These are phyloP conservation scores for Anoura caudifer DNA, from an alignment of 2,113 vertebrate genomes.

Conservation along the genomic window DNA sequence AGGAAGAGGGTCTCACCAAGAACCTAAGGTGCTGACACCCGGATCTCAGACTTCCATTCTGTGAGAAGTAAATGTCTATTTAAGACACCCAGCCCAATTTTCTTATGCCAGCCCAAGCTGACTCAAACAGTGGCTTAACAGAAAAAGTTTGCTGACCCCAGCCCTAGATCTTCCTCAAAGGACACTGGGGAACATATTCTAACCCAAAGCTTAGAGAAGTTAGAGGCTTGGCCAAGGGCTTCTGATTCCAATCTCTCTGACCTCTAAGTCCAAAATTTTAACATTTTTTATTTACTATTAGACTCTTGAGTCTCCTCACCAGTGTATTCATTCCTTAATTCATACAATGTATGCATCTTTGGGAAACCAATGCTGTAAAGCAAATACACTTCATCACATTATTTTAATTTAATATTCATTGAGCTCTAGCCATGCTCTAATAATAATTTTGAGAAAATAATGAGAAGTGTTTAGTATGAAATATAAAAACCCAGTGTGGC, in stretches of 20 bases:
- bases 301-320: background rate
- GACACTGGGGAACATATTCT: background rate
- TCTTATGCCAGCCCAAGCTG: background rate
- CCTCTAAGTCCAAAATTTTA: background rate
- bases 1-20: background rate
- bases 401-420: slow-evolving; percentile 31
- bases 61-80: background rate
- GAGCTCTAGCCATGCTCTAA: background rate
- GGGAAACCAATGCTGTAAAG: slow-evolving; percentile 6
- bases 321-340: background rate
- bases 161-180: background rate
- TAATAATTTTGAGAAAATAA: slow-evolving; percentile 42
- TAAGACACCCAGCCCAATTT: background rate
- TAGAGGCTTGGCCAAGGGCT: background rate
- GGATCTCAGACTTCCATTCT: background rate
- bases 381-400: background rate
- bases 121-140: background rate
- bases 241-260: background rate
- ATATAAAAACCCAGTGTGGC: background rate
- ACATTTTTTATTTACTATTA: background rate
- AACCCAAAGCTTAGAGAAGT: background rate
- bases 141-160: background rate
- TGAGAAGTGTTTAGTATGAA: slow-evolving; percentile 36
- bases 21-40: background rate
- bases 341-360: background rate